A percentile compares a stretch with the other conserved stretches of the same genome.
These are phyloP conservation scores for Sinodicranocentrus sp. DNA, from an alignment of 2,888 invertebrate genomes.

Conservation along the genomic window DNA sequence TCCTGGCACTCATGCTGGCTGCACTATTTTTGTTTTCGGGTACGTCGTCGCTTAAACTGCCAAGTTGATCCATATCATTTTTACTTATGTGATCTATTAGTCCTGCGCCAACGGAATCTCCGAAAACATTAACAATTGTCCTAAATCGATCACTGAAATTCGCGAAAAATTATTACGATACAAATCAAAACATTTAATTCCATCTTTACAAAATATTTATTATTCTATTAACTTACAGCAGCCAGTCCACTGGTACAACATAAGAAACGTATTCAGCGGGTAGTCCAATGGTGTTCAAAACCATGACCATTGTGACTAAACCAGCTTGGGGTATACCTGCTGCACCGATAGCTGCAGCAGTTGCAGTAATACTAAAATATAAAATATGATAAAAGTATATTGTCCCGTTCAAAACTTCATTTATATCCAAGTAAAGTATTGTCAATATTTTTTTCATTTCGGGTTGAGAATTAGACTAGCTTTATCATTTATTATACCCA, in stretches of 20 bases:
- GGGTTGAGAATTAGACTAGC: too few relatives aligned
- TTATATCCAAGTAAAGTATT: too few relatives aligned
- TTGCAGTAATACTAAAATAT: conserved; percentile 80
- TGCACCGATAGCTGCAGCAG: conserved; percentile 82
- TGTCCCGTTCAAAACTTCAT: too few relatives aligned
- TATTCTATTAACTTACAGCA: conserved; percentile 77
- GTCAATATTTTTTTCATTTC: too few relatives aligned
- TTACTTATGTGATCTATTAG: conserved; percentile 80
- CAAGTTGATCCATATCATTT: conserved; percentile 76
- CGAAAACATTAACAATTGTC: conserved; percentile 82
- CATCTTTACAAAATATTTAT: too few relatives aligned
- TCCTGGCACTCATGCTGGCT: background rate
- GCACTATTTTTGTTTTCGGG: background rate
- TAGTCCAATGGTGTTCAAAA: conserved; percentile 78
- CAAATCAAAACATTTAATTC: background rate
- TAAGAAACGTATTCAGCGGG: conserved; percentile 78
- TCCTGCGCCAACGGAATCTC: conserved; percentile 81
- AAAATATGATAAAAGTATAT: background rate
- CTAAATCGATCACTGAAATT: conserved; percentile 75
- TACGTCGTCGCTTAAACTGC: background rate
- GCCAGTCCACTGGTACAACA: conserved; percentile 79
- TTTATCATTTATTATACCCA: too few relatives aligned
- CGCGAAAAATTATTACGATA: background rate
- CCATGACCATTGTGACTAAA: conserved; percentile 80
- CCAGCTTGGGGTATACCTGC: conserved; percentile 81